Conservation (phyloP, 1,140 invertebrate genomes). For the Heliconius eleuchia region DNA sequence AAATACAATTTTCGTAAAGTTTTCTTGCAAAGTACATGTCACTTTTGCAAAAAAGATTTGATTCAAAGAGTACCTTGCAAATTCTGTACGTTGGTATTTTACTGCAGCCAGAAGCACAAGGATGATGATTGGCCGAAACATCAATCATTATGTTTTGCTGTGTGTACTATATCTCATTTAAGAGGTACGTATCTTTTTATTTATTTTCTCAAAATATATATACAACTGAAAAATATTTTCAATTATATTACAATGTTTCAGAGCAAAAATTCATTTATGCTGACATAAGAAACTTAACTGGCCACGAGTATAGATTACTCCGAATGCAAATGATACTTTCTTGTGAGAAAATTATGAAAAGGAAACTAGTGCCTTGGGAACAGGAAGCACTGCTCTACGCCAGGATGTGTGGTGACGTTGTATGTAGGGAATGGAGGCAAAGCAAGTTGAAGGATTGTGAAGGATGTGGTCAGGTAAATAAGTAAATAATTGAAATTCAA, state of each 20-base stretch:
- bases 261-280: slow-evolving; percentile 79
- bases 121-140: slow-evolving; percentile 76
- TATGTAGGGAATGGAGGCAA: slow-evolving; percentile 79
- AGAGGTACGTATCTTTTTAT: slow-evolving; percentile 59
- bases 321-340: slow-evolving; percentile 83
- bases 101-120: slow-evolving; percentile 73
- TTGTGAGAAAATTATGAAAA: slow-evolving; percentile 82
- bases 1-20: slow-evolving; percentile 80
- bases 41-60: slow-evolving; percentile 73
- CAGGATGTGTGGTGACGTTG: slow-evolving; percentile 79
- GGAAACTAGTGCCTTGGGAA: slow-evolving; percentile 84
- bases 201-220: too few relatives aligned
- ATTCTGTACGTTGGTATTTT: slow-evolving; percentile 73
- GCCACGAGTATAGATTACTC: slow-evolving; percentile 83
- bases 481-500: neutral
- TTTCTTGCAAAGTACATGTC: slow-evolving; percentile 71
- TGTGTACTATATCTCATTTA: slow-evolving; percentile 75
- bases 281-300: slow-evolving; percentile 77
- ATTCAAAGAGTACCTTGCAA: slow-evolving; percentile 66
- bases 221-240: too few relatives aligned
- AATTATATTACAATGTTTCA: slow-evolving; percentile 38
- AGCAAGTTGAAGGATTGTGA: slow-evolving; percentile 79
- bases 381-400: slow-evolving; percentile 86
- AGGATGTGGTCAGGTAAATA: slow-evolving; percentile 81
- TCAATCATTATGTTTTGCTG: slow-evolving; percentile 74